phyloP scores from a whole-genome alignment of 2,113 vertebrate genomes.

The Callaeas wilsoni region DNA sequence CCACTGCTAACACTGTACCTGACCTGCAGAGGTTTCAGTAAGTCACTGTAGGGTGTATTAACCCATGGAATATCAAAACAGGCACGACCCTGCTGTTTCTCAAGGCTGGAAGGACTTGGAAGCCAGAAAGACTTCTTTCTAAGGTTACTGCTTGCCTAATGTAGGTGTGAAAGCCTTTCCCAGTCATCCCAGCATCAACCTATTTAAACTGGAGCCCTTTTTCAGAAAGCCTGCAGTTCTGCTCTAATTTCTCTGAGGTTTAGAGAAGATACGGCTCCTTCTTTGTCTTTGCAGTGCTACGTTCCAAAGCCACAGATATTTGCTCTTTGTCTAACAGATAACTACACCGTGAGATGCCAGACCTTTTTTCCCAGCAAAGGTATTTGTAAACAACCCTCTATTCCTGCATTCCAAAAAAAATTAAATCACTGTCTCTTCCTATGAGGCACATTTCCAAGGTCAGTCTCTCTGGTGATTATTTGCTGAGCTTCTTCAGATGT shows the following conservation, averaged over 20 bases:
- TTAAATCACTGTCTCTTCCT: neutral
- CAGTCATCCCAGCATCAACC: neutral
- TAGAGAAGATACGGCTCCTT: neutral
- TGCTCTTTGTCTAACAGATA: conserved; percentile 26
- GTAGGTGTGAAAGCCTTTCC: neutral
- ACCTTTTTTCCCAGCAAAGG: neutral
- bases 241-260: neutral
- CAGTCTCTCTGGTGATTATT: neutral
- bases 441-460: neutral
- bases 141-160: neutral
- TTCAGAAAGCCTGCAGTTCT: neutral
- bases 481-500: neutral
- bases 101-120: neutral
- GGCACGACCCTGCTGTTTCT: neutral
- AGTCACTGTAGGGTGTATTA: neutral
- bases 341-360: neutral
- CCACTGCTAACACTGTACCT: neutral
- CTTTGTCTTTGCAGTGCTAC: neutral
- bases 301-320: neutral
- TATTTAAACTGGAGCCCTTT: neutral
- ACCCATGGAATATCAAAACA: neutral
- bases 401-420: neutral
- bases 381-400: conserved; percentile 23
- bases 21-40: neutral
- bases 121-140: neutral